Conservation (phyloP, 2,888 invertebrate genomes). For the Phalera bucephala region DNA sequence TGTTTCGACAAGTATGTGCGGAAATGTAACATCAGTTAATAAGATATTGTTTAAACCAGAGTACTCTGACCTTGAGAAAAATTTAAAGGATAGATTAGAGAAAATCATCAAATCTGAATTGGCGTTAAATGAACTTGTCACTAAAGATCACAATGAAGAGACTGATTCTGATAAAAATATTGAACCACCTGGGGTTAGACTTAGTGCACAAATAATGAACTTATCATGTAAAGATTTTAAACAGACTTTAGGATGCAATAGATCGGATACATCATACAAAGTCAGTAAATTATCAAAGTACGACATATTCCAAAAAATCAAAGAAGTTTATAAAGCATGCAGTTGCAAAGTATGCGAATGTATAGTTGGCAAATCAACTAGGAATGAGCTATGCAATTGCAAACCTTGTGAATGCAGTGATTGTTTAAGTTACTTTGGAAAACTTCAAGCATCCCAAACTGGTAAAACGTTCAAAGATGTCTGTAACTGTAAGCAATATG, state of each 20-base stretch:
- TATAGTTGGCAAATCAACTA: constrained; percentile 30
- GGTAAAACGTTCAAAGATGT: background rate
- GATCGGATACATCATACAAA: constrained; percentile 2
- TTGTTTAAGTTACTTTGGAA: constrained; percentile 23
- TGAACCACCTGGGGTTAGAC: constrained; percentile 31
- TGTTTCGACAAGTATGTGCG: constrained; percentile 4
- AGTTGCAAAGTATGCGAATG: constrained; percentile 70
- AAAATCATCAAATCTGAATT: background rate
- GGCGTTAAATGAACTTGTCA: too few species aligned
- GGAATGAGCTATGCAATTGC: constrained; percentile 36
- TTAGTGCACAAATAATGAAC: constrained; percentile 55
- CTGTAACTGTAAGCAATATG: background rate
- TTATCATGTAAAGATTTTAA: constrained; percentile 41
- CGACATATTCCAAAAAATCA: constrained; percentile 54
- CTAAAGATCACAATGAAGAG: too few species aligned
- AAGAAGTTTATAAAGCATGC: constrained; percentile 61
- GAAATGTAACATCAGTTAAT: constrained; percentile 2
- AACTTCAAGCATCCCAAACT: background rate
- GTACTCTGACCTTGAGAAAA: background rate
- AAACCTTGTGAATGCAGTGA: constrained; percentile 47
- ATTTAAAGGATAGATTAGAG: constrained; percentile 1
- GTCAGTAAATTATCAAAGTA: constrained; percentile 23
- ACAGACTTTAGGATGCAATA: constrained; percentile 18
- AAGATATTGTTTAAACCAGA: constrained; percentile 5
- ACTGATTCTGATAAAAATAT: constrained; percentile 12